phyloP scores from a whole-genome alignment of 2,113 vertebrate genomes.

The Nibea albiflora region DNA sequence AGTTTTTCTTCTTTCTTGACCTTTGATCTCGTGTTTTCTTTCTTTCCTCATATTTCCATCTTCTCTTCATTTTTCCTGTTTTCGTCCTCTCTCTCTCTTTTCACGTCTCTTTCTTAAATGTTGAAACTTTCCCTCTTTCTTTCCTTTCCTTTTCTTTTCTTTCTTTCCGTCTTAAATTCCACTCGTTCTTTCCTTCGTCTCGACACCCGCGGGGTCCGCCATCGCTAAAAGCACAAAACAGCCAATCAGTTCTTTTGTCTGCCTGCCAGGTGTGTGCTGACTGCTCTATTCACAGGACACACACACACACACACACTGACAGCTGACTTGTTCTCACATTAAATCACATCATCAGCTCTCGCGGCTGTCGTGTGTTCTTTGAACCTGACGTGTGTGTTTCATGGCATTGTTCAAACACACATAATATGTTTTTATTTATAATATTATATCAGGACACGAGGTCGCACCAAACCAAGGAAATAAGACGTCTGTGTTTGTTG shows the following conservation, averaged over 20 bases:
- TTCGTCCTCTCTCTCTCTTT: not conserved
- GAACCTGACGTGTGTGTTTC: too few relatives aligned
- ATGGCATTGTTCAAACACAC: too few relatives aligned
- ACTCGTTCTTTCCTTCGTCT: not conserved
- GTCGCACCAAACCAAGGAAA: too few relatives aligned
- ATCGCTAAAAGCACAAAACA: not conserved
- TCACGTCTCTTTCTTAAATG: not conserved
- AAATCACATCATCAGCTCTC: not conserved
- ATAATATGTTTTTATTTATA: too few relatives aligned
- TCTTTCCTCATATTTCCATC: too few relatives aligned
- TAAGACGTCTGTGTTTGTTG: too few relatives aligned
- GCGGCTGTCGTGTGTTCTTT: too few relatives aligned
- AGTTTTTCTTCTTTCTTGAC: too few relatives aligned
- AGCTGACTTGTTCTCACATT: not conserved
- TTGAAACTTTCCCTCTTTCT: not conserved
- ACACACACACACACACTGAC: not conserved
- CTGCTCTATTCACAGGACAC: constrained; percentile 14
- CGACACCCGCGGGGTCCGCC: not conserved
- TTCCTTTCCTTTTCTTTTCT: not conserved
- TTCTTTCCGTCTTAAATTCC: fast-evolving
- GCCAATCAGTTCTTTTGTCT: constrained; percentile 52
- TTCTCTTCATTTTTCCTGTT: too few relatives aligned
- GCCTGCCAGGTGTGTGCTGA: constrained; percentile 30
- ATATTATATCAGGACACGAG: too few relatives aligned
- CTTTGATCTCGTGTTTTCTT: too few relatives aligned